Evolutionary conservation across 1,140 invertebrate species (phyloP).

Genomic region (Cherax destructor): DNA sequence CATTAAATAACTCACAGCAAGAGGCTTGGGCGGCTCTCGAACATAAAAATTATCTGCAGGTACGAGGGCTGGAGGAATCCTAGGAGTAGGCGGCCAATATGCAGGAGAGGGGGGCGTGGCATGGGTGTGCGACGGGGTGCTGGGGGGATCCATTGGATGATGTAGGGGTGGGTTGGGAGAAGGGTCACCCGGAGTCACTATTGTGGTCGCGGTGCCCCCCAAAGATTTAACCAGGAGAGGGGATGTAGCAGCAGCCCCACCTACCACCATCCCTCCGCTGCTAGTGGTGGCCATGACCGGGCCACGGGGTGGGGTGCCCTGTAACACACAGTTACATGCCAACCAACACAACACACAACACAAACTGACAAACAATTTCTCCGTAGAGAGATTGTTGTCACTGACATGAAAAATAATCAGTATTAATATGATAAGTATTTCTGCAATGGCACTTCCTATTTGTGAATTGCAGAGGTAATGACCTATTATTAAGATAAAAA

Average conservation of each 20-base stretch:
- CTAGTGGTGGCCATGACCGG: slow-evolving; percentile 55
- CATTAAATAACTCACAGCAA: slow-evolving; percentile 68
- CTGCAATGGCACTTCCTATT: slow-evolving; percentile 24
- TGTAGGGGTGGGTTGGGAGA: slow-evolving; percentile 65
- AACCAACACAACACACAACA: slow-evolving; percentile 60
- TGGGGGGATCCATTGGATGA: slow-evolving; percentile 68
- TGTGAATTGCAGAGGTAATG: slow-evolving; percentile 44
- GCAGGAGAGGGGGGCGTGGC: slow-evolving; percentile 67
- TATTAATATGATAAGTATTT: slow-evolving; percentile 39
- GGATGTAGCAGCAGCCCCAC: slow-evolving; percentile 65
- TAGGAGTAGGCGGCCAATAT: slow-evolving; percentile 65
- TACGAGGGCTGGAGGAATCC: slow-evolving; percentile 66
- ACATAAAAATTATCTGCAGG: slow-evolving; percentile 72
- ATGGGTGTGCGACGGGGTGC: slow-evolving; percentile 62
- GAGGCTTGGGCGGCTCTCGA: slow-evolving; percentile 69
- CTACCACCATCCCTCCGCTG: slow-evolving; percentile 60
- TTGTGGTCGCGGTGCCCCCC: slow-evolving; percentile 57
- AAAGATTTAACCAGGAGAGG: slow-evolving; percentile 68
- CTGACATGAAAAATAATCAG: slow-evolving; percentile 26
- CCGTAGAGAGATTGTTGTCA: slow-evolving; percentile 3
- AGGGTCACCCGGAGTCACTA: slow-evolving; percentile 63
- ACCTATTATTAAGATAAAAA: slow-evolving; percentile 18
- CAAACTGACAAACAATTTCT: slow-evolving; percentile 20
- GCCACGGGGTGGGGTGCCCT: slow-evolving; percentile 67
- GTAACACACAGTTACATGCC: slow-evolving; percentile 70